Conservation (phyloP, 23 tunicate genomes). For the Ciona savignyi region DNA sequence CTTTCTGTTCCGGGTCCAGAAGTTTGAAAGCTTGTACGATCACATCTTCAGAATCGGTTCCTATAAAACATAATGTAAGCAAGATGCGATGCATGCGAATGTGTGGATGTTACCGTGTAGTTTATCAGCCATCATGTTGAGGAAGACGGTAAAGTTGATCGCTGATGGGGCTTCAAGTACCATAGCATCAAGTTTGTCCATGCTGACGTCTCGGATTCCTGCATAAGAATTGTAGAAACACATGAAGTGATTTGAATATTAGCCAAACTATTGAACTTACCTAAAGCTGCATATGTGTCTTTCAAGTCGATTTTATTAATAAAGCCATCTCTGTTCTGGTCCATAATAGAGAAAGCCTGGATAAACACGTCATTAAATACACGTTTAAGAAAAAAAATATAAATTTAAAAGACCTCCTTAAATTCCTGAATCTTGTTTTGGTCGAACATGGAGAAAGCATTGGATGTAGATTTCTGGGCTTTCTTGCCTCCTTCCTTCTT, state of each 20-base stretch:
- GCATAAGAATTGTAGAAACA: not conserved
- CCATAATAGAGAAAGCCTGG: slow-evolving; percentile 86
- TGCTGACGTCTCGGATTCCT: slow-evolving; percentile 78
- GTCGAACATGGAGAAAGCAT: slow-evolving; percentile 95
- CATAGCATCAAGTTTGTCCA: slow-evolving; percentile 93
- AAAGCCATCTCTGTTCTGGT: slow-evolving; percentile 91
- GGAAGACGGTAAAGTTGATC: slow-evolving; percentile 93
- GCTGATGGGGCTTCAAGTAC: slow-evolving; percentile 81
- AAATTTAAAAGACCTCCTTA: slow-evolving; percentile 42
- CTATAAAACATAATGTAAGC: slow-evolving; percentile 5
- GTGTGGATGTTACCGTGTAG: slow-evolving; percentile 84
- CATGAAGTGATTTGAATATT: no score
- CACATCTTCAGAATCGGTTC: slow-evolving; percentile 92
- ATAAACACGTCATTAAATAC: not conserved
- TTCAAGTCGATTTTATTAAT: slow-evolving; percentile 91
- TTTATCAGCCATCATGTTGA: slow-evolving; percentile 93
- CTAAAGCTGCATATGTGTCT: slow-evolving; percentile 87
- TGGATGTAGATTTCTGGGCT: slow-evolving; percentile 81
- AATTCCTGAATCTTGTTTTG: slow-evolving; percentile 96
- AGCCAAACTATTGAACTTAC: slow-evolving; percentile 14
- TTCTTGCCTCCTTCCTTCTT: slow-evolving; percentile 74
- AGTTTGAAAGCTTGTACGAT: slow-evolving; percentile 93
- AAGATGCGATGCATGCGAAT: not conserved
- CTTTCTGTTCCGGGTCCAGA: slow-evolving; percentile 86
- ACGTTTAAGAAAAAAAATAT: no score